phyloP scores from a whole-genome alignment of 2,113 vertebrate genomes.

The Xerus inauris region DNA sequence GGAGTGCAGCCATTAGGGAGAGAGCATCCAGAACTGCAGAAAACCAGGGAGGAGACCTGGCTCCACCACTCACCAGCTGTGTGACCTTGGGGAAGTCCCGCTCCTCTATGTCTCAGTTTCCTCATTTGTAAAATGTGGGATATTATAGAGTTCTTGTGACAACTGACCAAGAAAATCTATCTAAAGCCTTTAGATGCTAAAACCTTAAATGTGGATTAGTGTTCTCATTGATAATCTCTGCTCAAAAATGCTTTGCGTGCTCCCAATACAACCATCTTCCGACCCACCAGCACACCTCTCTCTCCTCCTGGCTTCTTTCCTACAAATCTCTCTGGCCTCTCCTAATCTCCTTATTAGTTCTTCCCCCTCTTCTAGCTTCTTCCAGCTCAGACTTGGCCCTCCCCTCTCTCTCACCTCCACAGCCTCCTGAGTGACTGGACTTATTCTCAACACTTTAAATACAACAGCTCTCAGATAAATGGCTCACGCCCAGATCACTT shows the following conservation, averaged over 20 bases:
- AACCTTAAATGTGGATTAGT: background rate
- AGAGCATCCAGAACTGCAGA: background rate
- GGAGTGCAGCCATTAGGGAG: accelerated
- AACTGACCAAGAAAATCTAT: background rate
- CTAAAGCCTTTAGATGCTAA: background rate
- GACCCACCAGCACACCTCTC: background rate
- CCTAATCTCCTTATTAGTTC: background rate
- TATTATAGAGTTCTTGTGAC: background rate
- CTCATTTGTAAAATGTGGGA: background rate
- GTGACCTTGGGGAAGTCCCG: background rate
- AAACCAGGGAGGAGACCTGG: background rate
- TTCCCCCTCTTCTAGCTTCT: background rate
- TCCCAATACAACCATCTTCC: background rate
- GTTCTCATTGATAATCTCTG: background rate
- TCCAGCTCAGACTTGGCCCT: background rate
- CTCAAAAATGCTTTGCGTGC: background rate
- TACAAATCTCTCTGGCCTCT: background rate
- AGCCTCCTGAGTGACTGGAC: background rate
- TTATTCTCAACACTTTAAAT: background rate
- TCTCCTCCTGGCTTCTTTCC: background rate
- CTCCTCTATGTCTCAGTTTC: background rate
- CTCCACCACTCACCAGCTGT: background rate
- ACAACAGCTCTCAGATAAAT: background rate
- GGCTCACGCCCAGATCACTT: background rate
- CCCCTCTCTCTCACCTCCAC: no score